Evolutionary conservation across 2,797 vertebrate genomes (phyloP).

Genomic region (Aulostomus chinensis): DNA sequence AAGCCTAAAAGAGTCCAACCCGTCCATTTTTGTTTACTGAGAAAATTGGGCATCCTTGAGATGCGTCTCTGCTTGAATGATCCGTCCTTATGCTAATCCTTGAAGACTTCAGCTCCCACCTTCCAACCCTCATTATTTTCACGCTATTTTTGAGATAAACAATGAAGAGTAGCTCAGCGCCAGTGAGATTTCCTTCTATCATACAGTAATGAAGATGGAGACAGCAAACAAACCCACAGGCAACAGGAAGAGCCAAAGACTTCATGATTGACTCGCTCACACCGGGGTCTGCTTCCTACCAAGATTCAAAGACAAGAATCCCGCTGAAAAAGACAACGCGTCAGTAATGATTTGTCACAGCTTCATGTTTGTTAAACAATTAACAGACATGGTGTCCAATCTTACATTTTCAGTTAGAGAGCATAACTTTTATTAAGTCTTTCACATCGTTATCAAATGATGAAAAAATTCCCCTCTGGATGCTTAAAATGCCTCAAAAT

Average conservation of each 20-base stretch:
- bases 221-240: slow-evolving; percentile 25
- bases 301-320: no score
- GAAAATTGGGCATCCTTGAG: slow-evolving; percentile 56
- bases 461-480: no score
- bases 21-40: slow-evolving; percentile 57
- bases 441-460: no score
- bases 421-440: no score
- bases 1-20: slow-evolving; percentile 26
- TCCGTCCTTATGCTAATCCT: slow-evolving; percentile 67
- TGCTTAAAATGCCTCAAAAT: no score
- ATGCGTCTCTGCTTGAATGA: slow-evolving; percentile 49
- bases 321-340: no score
- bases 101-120: slow-evolving; percentile 64
- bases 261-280: slow-evolving; percentile 20
- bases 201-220: slow-evolving; percentile 48
- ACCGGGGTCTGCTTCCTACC: slow-evolving; percentile 5
- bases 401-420: no score
- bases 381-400: no score
- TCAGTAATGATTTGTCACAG: neutral
- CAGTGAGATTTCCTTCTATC: slow-evolving; percentile 40
- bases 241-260: slow-evolving; percentile 10
- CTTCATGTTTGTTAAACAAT: no score
- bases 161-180: slow-evolving; percentile 50
- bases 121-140: slow-evolving; percentile 77
- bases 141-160: slow-evolving; percentile 72